Evolutionary conservation across 1,140 invertebrate genomes (phyloP).

Genomic region (Probaryconus sp.): DNA sequence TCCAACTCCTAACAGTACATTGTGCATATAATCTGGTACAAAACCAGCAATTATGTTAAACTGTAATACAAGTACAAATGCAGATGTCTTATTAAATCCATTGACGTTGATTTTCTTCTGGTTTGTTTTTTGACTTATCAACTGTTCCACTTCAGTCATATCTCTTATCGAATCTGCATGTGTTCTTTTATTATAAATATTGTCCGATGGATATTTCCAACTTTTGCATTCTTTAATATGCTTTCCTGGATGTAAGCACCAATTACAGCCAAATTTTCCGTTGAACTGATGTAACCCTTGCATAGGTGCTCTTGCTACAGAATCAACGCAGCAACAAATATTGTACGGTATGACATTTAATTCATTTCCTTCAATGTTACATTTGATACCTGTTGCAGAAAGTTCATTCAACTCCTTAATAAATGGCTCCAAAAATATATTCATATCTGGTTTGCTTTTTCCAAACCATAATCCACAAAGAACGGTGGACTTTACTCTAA

Average conservation of each 20-base stretch:
- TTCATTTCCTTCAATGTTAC: not conserved
- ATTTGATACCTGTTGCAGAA: not conserved
- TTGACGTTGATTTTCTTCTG: conserved; percentile 8
- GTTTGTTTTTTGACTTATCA: not conserved
- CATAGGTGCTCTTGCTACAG: conserved; percentile 19
- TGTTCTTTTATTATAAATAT: not conserved
- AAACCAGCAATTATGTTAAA: conserved; percentile 34
- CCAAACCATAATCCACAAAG: conserved; percentile 38
- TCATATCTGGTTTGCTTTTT: conserved; percentile 38
- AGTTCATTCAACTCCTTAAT: conserved; percentile 22
- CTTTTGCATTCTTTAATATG: not conserved
- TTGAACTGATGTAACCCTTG: conserved; percentile 18
- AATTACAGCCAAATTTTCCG: conserved; percentile 7
- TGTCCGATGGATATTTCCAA: conserved; percentile 1
- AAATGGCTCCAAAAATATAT: conserved; percentile 19
- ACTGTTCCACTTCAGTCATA: not conserved
- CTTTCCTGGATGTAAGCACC: conserved; percentile 8
- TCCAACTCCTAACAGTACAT: conserved; percentile 21
- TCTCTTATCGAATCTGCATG: conserved; percentile 4
- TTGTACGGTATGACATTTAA: not conserved
- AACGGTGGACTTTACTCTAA: conserved; percentile 1
- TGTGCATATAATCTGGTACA: conserved; percentile 43
- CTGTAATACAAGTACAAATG: conserved; percentile 7
- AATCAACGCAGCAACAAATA: conserved; percentile 11
- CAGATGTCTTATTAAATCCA: conserved; percentile 18